These are phyloP conservation scores for Apeira syringaria DNA, from an alignment of 2,888 invertebrate genomes.

Conservation along the genomic window DNA sequence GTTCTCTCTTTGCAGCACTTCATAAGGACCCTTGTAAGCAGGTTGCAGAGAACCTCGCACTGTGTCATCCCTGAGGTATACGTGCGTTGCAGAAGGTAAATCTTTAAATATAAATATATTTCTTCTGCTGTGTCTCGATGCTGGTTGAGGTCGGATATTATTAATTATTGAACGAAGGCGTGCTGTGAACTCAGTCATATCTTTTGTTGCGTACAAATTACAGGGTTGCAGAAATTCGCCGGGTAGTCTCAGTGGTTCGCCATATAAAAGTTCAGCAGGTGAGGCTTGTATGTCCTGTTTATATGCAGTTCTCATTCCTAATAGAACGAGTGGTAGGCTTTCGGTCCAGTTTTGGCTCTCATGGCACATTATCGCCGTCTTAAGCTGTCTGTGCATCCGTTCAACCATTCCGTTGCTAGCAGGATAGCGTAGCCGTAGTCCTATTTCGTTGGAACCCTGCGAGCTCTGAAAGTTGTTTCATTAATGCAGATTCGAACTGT, in stretches of 20 bases:
- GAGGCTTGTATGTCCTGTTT: conserved; percentile 28
- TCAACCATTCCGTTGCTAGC: conserved; percentile 22
- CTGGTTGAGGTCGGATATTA: conserved; percentile 3
- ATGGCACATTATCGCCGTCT: conserved; percentile 18
- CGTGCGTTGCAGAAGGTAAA: conserved; percentile 4
- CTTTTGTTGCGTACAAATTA: not conserved
- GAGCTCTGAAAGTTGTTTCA: not conserved
- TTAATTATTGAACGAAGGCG: too few species aligned
- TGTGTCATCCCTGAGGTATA: conserved; percentile 20
- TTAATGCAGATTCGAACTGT: conserved; percentile 31
- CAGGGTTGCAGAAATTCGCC: conserved; percentile 21
- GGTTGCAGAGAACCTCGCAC: conserved; percentile 16
- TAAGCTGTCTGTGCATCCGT: conserved; percentile 14
- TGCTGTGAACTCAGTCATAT: not conserved
- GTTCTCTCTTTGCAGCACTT: too few species aligned
- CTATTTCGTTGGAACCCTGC: too few species aligned
- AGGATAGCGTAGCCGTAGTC: conserved; percentile 14
- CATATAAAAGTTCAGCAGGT: conserved; percentile 36
- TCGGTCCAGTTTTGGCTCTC: conserved; percentile 7
- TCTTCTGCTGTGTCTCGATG: not conserved
- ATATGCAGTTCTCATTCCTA: conserved; percentile 11
- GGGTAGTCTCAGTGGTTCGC: conserved; percentile 34
- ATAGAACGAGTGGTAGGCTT: conserved; percentile 11
- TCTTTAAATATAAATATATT: conserved; percentile 3
- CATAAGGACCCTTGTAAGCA: conserved; percentile 19